Conservation (phyloP, 2,888 invertebrate genomes). For the Amphipoea oculea region DNA sequence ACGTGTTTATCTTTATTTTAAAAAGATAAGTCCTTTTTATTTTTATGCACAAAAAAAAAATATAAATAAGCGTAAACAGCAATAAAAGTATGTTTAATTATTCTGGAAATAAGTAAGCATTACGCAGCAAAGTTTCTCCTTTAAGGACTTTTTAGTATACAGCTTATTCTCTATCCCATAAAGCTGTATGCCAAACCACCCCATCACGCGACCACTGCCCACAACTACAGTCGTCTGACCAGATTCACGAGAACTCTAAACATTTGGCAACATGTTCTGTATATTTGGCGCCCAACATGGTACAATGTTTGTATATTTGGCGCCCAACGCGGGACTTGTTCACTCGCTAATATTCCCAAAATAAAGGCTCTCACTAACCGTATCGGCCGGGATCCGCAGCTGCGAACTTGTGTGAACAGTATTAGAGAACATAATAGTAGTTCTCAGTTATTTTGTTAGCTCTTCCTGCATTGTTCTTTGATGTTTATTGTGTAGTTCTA, state of each 20-base stretch:
- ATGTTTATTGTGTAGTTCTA: slow-evolving; percentile 49
- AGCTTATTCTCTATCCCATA: slow-evolving; percentile 23
- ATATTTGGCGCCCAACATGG: slow-evolving; percentile 53
- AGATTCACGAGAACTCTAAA: slow-evolving; percentile 34
- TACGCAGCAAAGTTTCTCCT: background rate
- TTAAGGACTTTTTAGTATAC: slow-evolving; percentile 10
- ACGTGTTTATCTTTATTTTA: slow-evolving; percentile 21
- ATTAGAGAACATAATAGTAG: slow-evolving; percentile 55
- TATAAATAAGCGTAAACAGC: background rate
- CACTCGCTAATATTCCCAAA: slow-evolving; percentile 48
- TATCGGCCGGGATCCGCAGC: slow-evolving; percentile 43
- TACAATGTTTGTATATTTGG: slow-evolving; percentile 49
- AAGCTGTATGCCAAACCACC: slow-evolving; percentile 27
- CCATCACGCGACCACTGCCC: slow-evolving; percentile 27
- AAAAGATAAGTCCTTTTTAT: background rate
- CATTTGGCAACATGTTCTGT: slow-evolving; percentile 43
- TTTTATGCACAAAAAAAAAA: background rate
- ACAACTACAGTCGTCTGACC: slow-evolving; percentile 24
- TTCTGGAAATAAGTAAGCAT: slow-evolving; percentile 8
- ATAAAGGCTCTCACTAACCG: slow-evolving; percentile 54
- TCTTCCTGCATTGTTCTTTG: slow-evolving; percentile 49
- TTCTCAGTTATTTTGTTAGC: slow-evolving; percentile 56
- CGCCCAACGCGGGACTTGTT: slow-evolving; percentile 57
- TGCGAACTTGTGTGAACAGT: slow-evolving; percentile 51
- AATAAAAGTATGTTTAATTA: background rate